Conservation (phyloP, 2,888 invertebrate species). For the Pelosia muscerda region DNA sequence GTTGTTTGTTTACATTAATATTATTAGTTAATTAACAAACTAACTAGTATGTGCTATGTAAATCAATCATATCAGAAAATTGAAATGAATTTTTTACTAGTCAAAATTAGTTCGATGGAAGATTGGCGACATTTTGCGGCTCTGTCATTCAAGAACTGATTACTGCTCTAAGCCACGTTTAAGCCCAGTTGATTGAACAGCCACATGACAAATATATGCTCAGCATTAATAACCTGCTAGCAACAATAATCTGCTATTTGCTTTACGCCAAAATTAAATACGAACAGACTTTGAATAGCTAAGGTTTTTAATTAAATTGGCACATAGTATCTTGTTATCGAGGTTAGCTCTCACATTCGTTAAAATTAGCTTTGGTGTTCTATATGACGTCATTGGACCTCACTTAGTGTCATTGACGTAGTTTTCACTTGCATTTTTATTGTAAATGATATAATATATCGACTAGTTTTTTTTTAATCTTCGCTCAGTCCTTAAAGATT, state of each 20-base stretch:
- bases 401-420: not conserved
- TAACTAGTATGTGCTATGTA: too few relatives aligned
- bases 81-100: not conserved
- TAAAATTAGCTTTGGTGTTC: not conserved
- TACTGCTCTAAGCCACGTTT: slow-evolving; percentile 41
- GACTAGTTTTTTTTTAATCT: too few relatives aligned
- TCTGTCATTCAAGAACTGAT: slow-evolving; percentile 34
- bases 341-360: not conserved
- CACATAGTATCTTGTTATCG: not conserved
- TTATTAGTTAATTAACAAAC: too few relatives aligned
- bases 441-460: not conserved
- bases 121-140: slow-evolving; percentile 10
- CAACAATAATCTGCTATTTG: slow-evolving; percentile 47
- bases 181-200: slow-evolving; percentile 50
- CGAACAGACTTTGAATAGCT: slow-evolving; percentile 28
- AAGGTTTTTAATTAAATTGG: slow-evolving; percentile 42
- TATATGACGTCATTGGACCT: not conserved
- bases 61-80: too few relatives aligned
- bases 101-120: slow-evolving; percentile 5
- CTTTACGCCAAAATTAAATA: slow-evolving; percentile 35
- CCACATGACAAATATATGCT: slow-evolving; percentile 44
- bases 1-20: too few relatives aligned
- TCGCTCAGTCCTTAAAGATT: not conserved
- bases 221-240: slow-evolving; percentile 39
- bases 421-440: not conserved